phyloP scores from a whole-genome alignment of 2,888 invertebrate species.

The Blera fallax region DNA sequence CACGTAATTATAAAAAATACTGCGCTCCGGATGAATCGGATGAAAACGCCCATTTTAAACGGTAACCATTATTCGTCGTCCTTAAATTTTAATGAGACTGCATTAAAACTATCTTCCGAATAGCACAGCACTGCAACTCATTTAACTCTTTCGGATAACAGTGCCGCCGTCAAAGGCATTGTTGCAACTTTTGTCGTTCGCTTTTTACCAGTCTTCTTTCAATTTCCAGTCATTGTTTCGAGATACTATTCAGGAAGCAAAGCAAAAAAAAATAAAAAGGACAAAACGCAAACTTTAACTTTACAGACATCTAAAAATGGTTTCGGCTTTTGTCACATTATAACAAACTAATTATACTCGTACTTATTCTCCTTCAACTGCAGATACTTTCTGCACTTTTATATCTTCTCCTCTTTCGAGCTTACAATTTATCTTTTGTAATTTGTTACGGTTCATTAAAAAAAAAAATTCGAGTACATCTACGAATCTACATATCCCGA shows the following conservation, averaged over 20 bases:
- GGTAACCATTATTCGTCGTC: not conserved
- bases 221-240: slow-evolving; percentile 41
- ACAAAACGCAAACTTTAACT: slow-evolving; percentile 4
- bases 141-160: slow-evolving; percentile 2
- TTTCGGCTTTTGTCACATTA: slow-evolving; percentile 52
- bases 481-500: too few relatives aligned
- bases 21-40: too few relatives aligned
- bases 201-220: not conserved
- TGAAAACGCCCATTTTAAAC: not conserved
- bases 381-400: slow-evolving; percentile 24
- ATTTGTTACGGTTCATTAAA: slow-evolving; percentile 80
- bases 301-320: slow-evolving; percentile 37
- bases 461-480: slow-evolving; percentile 74
- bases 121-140: not conserved
- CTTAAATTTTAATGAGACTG: slow-evolving; percentile 37
- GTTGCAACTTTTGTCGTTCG: slow-evolving; percentile 2
- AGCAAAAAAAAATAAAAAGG: not conserved
- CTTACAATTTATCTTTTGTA: slow-evolving; percentile 78
- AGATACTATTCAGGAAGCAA: not conserved
- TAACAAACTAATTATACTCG: slow-evolving; percentile 61
- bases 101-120: slow-evolving; percentile 5
- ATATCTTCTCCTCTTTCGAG: not conserved
- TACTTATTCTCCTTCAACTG: slow-evolving; percentile 34
- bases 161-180: slow-evolving; percentile 27
- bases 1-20: too few relatives aligned